These are phyloP conservation scores for Macrosteles quadrilineatus DNA, from an alignment of 1,140 invertebrate genomes.

Conservation along the genomic window DNA sequence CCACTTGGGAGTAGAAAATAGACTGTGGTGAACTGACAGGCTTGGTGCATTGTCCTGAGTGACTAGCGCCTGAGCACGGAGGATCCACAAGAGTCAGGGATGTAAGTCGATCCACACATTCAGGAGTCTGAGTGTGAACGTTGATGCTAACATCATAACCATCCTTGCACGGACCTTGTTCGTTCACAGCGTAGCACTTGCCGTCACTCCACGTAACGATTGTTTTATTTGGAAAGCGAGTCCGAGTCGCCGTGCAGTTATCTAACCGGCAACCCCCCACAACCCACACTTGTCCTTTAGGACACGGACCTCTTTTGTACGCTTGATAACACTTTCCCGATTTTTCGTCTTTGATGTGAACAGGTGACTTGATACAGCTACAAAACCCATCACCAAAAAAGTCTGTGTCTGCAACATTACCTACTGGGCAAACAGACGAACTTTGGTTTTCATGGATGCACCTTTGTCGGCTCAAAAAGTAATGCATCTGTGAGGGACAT, in stretches of 20 bases:
- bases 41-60: background rate
- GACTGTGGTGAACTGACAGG: background rate
- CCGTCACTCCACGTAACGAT: slow-evolving; percentile 1
- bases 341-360: background rate
- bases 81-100: background rate
- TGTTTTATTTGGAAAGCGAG: background rate
- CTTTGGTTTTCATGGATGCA: slow-evolving; percentile 3
- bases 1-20: background rate
- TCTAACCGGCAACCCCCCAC: slow-evolving; percentile 1
- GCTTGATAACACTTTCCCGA: slow-evolving; percentile 25
- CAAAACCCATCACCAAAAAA: slow-evolving; percentile 27
- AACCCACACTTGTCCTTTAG: background rate
- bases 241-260: background rate
- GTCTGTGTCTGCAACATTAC: slow-evolving; percentile 7
- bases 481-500: slow-evolving; percentile 5
- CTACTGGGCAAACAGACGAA: slow-evolving; percentile 4
- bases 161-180: background rate
- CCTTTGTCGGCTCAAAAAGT: slow-evolving; percentile 12
- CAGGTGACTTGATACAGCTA: slow-evolving; percentile 4
- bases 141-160: background rate
- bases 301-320: slow-evolving; percentile 29
- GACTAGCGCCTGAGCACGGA: background rate
- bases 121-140: background rate
- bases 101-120: background rate
- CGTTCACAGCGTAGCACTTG: slow-evolving; percentile 19